Percentiles rank a stretch among this genome's conserved stretches.
phyloP scores from a whole-genome alignment of 1,140 invertebrate species.

The Bombus pyrosoma region DNA sequence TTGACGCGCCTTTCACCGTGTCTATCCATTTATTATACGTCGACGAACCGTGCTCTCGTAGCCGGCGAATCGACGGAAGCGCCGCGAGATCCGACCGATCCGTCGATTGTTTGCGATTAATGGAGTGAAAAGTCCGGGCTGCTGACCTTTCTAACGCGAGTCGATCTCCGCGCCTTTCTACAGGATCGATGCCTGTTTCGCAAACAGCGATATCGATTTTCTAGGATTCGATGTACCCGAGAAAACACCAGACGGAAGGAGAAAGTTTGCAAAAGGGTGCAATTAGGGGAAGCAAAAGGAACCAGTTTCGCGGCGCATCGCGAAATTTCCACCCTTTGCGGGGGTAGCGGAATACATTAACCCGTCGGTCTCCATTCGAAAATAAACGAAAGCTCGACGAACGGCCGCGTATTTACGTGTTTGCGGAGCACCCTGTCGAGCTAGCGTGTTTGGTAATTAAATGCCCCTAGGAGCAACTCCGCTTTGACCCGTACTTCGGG shows the following conservation, averaged over 20 bases:
- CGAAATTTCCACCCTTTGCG: conserved; percentile 1
- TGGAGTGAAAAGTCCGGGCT: neutral
- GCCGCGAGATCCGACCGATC: neutral
- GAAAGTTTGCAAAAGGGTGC: neutral
- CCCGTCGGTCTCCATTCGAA: neutral
- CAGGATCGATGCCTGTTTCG: neutral
- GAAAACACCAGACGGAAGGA: neutral
- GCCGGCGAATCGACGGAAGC: conserved; percentile 4
- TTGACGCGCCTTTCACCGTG: neutral
- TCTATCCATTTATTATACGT: conserved; percentile 29
- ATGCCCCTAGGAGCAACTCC: neutral
- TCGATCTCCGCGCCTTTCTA: neutral
- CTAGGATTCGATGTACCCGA: neutral
- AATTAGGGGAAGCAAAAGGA: neutral
- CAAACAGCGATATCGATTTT: neutral
- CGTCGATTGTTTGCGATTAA: conserved; percentile 13
- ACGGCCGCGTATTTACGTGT: conserved; percentile 28
- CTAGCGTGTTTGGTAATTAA: conserved; percentile 27
- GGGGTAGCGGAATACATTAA: neutral
- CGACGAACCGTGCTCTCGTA: neutral
- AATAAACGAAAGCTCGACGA: conserved; percentile 19
- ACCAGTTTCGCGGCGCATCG: neutral
- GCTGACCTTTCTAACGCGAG: conserved; percentile 3
- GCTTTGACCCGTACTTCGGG: neutral
- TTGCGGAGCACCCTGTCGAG: conserved; percentile 25